Evolutionary conservation across 2,113 vertebrate species (phyloP).

Genomic region (Pterocles orientalis): DNA sequence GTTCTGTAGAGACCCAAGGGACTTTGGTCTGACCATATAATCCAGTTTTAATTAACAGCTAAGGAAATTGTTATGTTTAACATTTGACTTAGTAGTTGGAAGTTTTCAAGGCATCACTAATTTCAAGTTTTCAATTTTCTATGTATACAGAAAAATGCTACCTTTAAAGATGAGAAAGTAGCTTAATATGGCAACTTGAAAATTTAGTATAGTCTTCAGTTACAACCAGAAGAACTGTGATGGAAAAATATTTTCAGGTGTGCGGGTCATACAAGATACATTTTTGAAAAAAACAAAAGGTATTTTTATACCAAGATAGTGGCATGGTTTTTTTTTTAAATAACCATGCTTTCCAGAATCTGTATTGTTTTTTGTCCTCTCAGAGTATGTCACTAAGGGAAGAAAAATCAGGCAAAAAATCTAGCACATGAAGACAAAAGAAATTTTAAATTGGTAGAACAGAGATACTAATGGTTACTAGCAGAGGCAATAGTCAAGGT

Average conservation of each 20-base stretch:
- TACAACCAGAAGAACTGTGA: not conserved
- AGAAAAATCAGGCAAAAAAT: conserved; percentile 45
- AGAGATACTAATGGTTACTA: not conserved
- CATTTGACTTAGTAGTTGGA: not conserved
- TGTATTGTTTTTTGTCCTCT: not conserved
- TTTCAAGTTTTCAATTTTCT: not conserved
- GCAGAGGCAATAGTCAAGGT: not conserved
- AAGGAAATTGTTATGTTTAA: not conserved
- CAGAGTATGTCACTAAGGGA: not conserved
- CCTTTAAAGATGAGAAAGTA: not conserved
- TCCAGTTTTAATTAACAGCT: not conserved
- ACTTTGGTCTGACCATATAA: not conserved
- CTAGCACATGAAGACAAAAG: conserved; percentile 50
- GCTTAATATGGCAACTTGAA: not conserved
- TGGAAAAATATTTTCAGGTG: not conserved
- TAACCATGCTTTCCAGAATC: conserved; percentile 24
- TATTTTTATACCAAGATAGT: not conserved
- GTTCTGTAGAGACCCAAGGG: not conserved
- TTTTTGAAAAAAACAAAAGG: not conserved
- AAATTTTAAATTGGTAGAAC: conserved; percentile 36
- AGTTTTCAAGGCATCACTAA: not conserved
- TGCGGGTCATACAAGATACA: not conserved
- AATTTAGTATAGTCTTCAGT: not conserved
- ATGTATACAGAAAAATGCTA: not conserved
- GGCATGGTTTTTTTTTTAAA: not conserved